These are phyloP conservation scores for Nasonia vitripennis DNA, from an alignment of 1,140 invertebrate genomes.

Conservation along the genomic window DNA sequence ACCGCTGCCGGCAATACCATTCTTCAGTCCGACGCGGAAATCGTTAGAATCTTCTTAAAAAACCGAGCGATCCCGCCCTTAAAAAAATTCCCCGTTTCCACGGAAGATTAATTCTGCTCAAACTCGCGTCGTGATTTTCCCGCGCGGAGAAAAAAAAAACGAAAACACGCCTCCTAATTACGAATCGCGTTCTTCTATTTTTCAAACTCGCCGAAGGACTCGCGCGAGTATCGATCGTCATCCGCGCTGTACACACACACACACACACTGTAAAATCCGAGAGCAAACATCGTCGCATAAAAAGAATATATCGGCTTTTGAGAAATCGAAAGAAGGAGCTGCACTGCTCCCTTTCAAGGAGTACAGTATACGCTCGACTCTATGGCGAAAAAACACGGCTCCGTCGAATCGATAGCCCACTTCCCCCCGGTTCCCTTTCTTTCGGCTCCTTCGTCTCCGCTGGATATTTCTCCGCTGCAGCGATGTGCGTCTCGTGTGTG, in stretches of 20 bases:
- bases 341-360: neutral
- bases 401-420: conserved; percentile 2
- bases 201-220: neutral
- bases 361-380: neutral
- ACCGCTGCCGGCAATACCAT: neutral
- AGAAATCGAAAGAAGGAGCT: neutral
- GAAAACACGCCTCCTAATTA: conserved; percentile 3
- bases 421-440: neutral
- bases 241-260: neutral
- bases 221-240: neutral
- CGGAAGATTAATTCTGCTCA: conserved; percentile 26
- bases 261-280: neutral
- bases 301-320: neutral
- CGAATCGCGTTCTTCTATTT: neutral
- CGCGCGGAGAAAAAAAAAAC: neutral
- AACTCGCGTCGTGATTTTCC: neutral
- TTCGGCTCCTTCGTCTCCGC: conserved; percentile 6
- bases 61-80: neutral
- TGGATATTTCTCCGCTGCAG: neutral
- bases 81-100: neutral
- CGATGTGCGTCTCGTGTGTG: neutral
- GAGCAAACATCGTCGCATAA: neutral
- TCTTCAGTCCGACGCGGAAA: neutral
- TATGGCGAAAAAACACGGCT: neutral
- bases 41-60: conserved; percentile 19